phyloP scores from a whole-genome alignment of 2,888 invertebrate species.

The Andrena bucephala region DNA sequence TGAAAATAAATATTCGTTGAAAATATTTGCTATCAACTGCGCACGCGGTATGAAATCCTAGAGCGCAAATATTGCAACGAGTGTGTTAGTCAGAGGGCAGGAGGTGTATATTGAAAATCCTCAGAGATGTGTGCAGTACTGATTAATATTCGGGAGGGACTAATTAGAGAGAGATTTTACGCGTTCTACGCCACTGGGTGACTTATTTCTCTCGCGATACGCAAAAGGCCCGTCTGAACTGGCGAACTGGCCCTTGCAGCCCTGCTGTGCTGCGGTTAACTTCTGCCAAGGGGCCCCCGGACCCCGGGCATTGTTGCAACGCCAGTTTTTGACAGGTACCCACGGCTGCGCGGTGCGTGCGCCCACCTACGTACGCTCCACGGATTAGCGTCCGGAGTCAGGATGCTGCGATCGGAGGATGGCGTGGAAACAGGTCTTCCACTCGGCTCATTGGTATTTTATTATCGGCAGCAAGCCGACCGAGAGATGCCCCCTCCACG shows the following conservation, averaged over 20 bases:
- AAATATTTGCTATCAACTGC: background rate
- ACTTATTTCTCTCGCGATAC: conserved; percentile 76
- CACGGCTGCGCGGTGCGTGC: conserved; percentile 61
- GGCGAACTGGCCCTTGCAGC: conserved; percentile 72
- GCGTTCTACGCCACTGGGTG: conserved; percentile 70
- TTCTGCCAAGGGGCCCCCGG: conserved; percentile 72
- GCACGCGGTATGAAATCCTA: no score
- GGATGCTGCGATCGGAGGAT: conserved; percentile 56
- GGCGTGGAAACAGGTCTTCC: conserved; percentile 61
- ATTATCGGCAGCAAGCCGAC: conserved; percentile 65
- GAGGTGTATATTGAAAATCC: background rate
- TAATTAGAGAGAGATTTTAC: background rate
- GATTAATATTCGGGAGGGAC: no score
- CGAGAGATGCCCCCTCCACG: conserved; percentile 46
- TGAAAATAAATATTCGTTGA: background rate
- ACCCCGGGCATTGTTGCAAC: conserved; percentile 74
- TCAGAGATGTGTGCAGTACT: background rate
- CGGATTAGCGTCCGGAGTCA: conserved; percentile 73
- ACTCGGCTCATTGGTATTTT: conserved; percentile 67
- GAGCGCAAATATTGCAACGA: no score
- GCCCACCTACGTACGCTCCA: conserved; percentile 74
- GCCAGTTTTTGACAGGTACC: conserved; percentile 79
- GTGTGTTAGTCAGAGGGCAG: no score
- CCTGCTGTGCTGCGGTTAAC: conserved; percentile 77
- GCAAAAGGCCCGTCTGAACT: conserved; percentile 65